Percentiles rank a stretch among this genome's conserved stretches.
Evolutionary conservation across 2,888 invertebrate species (phyloP).

Genomic region (Lepidochitona cinerea): DNA sequence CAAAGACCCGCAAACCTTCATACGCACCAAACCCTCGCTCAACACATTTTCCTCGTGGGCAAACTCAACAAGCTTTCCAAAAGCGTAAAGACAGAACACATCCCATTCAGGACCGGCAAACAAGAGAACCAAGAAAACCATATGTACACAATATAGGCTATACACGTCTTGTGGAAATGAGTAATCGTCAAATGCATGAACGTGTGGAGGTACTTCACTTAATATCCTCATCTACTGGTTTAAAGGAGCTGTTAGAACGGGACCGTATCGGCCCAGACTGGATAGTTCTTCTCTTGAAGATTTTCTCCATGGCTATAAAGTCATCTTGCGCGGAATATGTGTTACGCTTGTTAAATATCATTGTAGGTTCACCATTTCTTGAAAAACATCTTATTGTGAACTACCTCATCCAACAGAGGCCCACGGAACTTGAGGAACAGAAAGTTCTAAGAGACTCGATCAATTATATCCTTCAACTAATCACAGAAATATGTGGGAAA

Average conservation of each 20-base stretch:
- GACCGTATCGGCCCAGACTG: constrained; percentile 13
- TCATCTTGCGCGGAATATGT: constrained; percentile 24
- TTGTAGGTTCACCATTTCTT: constrained; percentile 20
- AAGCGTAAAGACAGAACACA: no score
- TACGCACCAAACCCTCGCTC: no score
- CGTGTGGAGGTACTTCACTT: background rate
- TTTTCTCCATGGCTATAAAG: constrained; percentile 29
- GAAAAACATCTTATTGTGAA: background rate
- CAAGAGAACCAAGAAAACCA: background rate
- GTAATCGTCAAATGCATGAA: background rate
- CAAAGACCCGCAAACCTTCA: no score
- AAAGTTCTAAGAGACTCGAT: background rate
- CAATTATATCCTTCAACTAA: background rate
- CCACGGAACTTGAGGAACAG: background rate
- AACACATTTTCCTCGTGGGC: no score
- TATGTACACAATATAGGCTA: background rate
- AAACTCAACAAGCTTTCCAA: no score
- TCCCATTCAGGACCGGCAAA: no score
- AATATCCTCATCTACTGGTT: constrained; percentile 1
- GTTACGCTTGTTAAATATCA: constrained; percentile 23
- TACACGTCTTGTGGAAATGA: background rate
- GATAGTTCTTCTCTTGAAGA: constrained; percentile 10
- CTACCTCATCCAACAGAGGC: constrained; percentile 10
- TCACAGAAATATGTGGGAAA: background rate
- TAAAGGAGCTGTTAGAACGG: constrained; percentile 11